phyloP scores from a whole-genome alignment of 1,140 invertebrate genomes.

The Grapholita molesta region DNA sequence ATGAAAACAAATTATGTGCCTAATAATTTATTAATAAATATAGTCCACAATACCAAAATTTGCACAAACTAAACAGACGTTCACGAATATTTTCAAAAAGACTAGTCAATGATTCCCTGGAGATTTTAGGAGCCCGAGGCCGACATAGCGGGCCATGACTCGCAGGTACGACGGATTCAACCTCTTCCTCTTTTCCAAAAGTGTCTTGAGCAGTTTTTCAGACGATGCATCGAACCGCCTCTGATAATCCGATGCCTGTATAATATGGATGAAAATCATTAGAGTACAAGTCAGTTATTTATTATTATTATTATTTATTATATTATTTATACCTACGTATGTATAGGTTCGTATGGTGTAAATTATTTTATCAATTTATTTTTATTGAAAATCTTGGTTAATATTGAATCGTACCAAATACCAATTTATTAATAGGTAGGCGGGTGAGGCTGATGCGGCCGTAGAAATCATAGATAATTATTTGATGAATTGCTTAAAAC shows the following conservation, averaged over 20 bases:
- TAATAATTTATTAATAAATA: neutral
- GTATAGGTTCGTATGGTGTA: no score
- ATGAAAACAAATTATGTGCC: neutral
- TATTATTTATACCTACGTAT: no score
- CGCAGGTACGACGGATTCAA: conserved; percentile 64
- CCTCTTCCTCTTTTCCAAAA: conserved; percentile 59
- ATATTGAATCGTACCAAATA: no score
- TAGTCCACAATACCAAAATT: neutral
- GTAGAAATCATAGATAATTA: no score
- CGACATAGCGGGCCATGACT: conserved; percentile 65
- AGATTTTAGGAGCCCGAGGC: conserved; percentile 54
- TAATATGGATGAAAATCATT: no score
- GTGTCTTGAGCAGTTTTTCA: conserved; percentile 49
- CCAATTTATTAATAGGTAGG: no score
- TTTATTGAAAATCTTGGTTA: no score
- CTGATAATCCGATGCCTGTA: conserved; percentile 65
- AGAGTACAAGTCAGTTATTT: no score
- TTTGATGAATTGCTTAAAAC: no score
- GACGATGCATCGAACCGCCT: conserved; percentile 57
- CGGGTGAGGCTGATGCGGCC: no score
- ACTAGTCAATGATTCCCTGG: conserved; percentile 4
- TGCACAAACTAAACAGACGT: neutral
- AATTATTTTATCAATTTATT: no score
- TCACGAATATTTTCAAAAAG: neutral
- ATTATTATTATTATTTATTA: no score